phyloP scores from a whole-genome alignment of 2,888 invertebrate genomes.

The Thecocarcelia acutangulata region DNA sequence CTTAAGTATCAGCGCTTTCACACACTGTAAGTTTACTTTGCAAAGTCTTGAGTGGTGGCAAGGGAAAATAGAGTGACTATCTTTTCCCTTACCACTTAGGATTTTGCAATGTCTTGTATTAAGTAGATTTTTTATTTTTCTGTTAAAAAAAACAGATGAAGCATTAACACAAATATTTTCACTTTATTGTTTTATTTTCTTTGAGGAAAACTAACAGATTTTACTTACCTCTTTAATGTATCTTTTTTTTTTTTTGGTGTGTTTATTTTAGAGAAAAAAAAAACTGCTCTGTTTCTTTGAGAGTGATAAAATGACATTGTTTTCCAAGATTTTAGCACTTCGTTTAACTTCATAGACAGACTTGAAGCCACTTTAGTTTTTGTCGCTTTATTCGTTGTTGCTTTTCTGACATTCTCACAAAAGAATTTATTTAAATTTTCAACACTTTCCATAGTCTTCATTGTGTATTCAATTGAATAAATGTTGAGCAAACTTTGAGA shows the following conservation, averaged over 20 bases:
- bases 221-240: not conserved
- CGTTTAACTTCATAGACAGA: constrained; percentile 9
- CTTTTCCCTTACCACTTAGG: no score
- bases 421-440: constrained; percentile 28
- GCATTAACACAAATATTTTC: constrained; percentile 19
- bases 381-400: not conserved
- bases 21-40: no score
- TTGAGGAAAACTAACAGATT: not conserved
- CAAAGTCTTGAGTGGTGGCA: no score
- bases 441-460: constrained; percentile 38
- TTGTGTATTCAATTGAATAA: constrained; percentile 46
- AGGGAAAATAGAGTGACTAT: no score
- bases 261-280: not conserved
- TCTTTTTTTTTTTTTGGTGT: not conserved
- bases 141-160: not conserved
- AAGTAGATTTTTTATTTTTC: not conserved
- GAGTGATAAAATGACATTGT: not conserved
- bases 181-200: not conserved
- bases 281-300: not conserved
- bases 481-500: constrained; percentile 11
- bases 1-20: no score
- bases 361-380: constrained; percentile 28
- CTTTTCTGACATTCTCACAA: not conserved
- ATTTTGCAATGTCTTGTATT: no score
- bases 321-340: constrained; percentile 19